A percentile compares a stretch with the other conserved stretches of the same genome.
phyloP scores from a whole-genome alignment of 2,797 vertebrate genomes.

The Threskiornis aethiopicus region DNA sequence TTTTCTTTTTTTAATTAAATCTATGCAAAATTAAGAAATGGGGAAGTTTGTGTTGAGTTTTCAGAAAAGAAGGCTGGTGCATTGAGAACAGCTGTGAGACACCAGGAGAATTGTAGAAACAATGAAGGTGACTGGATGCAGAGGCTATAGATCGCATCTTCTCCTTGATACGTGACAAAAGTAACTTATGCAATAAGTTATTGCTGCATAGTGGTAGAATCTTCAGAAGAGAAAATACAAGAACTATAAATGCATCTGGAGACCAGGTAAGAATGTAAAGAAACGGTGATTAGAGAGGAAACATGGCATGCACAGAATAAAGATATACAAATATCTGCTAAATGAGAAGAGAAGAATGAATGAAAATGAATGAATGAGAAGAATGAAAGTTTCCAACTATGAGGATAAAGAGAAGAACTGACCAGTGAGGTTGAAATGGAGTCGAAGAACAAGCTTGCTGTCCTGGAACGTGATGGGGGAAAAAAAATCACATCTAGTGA shows the following conservation, averaged over 20 bases:
- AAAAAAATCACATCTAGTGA: not conserved
- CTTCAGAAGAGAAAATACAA: constrained; percentile 63
- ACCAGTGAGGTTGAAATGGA: constrained; percentile 59
- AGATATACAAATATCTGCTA: constrained; percentile 52
- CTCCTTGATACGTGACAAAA: constrained; percentile 67
- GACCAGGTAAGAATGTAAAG: constrained; percentile 64
- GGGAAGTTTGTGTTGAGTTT: constrained; percentile 72
- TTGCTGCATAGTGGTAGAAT: constrained; percentile 64
- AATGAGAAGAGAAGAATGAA: constrained; percentile 67
- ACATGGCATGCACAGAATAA: constrained; percentile 56
- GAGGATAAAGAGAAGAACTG: constrained; percentile 61
- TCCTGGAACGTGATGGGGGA: not conserved
- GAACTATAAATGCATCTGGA: constrained; percentile 65
- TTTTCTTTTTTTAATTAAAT: not conserved
- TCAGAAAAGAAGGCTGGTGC: constrained; percentile 71
- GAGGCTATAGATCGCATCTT: constrained; percentile 68
- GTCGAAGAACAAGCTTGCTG: constrained; percentile 51
- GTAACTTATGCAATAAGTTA: constrained; percentile 63
- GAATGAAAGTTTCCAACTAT: constrained; percentile 61
- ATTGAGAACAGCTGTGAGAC: constrained; percentile 68
- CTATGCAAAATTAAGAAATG: constrained; percentile 67
- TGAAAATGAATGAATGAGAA: constrained; percentile 69
- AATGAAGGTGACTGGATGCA: constrained; percentile 68
- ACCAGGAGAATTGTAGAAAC: constrained; percentile 66
- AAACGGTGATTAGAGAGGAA: constrained; percentile 51